A percentile compares a stretch with the other conserved stretches of the same genome.
Evolutionary conservation across 2,888 invertebrate genomes (phyloP).

Genomic region (Trichogramma evanescens): DNA sequence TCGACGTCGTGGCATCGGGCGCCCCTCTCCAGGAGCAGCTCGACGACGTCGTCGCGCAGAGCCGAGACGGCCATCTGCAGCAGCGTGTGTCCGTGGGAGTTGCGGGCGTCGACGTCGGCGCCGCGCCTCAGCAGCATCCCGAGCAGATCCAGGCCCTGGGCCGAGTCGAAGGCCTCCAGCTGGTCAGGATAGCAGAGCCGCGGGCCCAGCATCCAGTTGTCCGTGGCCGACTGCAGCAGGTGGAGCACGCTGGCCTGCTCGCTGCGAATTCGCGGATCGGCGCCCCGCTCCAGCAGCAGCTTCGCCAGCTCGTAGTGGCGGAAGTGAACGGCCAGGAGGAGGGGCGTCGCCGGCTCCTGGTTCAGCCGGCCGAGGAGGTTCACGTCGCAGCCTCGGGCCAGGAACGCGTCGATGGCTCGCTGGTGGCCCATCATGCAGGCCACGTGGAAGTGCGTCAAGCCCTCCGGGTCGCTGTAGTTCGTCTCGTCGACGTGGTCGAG

Average conservation of each 20-base stretch:
- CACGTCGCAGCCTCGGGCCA: slow-evolving; percentile 11
- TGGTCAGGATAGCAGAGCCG: background rate
- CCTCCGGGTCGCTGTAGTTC: background rate
- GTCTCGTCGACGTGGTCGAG: too few relatives aligned
- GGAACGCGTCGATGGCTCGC: slow-evolving; percentile 2
- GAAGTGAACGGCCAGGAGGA: slow-evolving; percentile 14
- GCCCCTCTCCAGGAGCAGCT: too few relatives aligned
- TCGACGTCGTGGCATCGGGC: too few relatives aligned
- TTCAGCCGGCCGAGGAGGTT: slow-evolving; percentile 13
- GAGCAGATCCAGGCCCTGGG: slow-evolving; percentile 50
- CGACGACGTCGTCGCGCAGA: too few relatives aligned
- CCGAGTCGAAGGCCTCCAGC: background rate
- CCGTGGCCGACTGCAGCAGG: slow-evolving; percentile 11
- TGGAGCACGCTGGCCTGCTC: slow-evolving; percentile 7
- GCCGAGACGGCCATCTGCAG: slow-evolving; percentile 60
- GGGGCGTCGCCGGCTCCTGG: slow-evolving; percentile 11
- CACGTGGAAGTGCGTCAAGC: slow-evolving; percentile 18
- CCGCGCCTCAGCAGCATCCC: slow-evolving; percentile 57
- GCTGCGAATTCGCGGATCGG: slow-evolving; percentile 9
- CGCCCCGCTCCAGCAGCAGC: slow-evolving; percentile 12
- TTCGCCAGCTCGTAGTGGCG: slow-evolving; percentile 12
- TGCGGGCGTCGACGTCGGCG: slow-evolving; percentile 58
- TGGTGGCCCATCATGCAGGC: slow-evolving; percentile 14
- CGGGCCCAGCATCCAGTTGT: background rate
- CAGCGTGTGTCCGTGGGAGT: slow-evolving; percentile 72